phyloP scores from a whole-genome alignment of 2,888 invertebrate genomes.

The Carpatolechia fugitivella region DNA sequence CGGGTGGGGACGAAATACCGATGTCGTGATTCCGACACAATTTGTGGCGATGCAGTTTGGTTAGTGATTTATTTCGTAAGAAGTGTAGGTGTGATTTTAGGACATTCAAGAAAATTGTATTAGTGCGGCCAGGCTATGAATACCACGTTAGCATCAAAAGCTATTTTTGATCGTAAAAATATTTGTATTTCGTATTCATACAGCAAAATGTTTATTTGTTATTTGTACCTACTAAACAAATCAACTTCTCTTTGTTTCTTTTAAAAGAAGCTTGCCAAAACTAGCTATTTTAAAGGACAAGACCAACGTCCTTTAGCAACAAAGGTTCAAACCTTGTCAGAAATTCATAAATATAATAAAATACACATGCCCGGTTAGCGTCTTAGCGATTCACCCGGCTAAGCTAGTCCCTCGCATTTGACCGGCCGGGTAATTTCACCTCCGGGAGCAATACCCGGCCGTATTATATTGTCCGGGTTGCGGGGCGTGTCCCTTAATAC shows the following conservation, averaged over 20 bases:
- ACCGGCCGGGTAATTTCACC: conserved; percentile 6
- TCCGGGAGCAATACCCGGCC: conserved; percentile 10
- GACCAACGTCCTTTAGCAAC: too few species aligned
- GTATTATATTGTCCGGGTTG: conserved; percentile 10
- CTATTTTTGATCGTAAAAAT: neutral
- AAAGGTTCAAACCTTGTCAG: too few species aligned
- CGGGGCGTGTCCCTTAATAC: neutral
- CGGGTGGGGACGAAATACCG: conserved; percentile 42
- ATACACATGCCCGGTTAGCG: too few species aligned
- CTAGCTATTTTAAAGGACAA: too few species aligned
- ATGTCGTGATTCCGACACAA: conserved; percentile 38
- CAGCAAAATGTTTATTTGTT: too few species aligned
- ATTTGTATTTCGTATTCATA: too few species aligned
- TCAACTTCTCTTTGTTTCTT: too few species aligned
- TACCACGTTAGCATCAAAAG: neutral
- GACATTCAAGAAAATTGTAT: neutral
- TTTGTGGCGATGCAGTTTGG: neutral
- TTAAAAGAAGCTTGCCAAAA: too few species aligned
- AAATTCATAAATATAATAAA: too few species aligned
- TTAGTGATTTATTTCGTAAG: neutral
- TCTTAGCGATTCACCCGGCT: too few species aligned
- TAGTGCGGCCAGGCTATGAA: neutral
- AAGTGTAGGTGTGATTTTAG: neutral
- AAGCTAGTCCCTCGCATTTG: too few species aligned
- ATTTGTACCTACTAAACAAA: too few species aligned